A percentile compares a stretch with the other conserved stretches of the same genome.
Conservation (phyloP, 2,797 vertebrate genomes). For the Synanceia verrucosa region DNA sequence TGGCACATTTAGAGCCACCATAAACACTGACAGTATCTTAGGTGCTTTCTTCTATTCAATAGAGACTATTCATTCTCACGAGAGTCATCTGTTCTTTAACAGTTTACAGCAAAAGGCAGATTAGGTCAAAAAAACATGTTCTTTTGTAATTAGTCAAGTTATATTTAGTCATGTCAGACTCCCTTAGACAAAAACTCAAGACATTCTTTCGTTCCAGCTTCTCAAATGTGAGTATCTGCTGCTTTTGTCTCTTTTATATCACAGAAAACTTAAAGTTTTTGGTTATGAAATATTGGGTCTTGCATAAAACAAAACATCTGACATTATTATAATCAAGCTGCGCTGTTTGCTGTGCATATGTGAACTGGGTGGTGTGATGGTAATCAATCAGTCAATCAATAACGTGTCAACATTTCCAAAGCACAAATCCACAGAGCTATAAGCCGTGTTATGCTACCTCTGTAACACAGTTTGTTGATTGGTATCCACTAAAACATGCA, state of each 20-base stretch:
- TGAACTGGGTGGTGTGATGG: constrained; percentile 4
- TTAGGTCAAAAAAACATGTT: constrained; percentile 16
- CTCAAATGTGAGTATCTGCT: not conserved
- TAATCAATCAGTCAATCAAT: constrained; percentile 49
- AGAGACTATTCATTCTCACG: not conserved
- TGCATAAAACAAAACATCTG: not conserved
- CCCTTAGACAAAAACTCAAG: not conserved
- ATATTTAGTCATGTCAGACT: constrained; percentile 9
- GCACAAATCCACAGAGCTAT: not conserved
- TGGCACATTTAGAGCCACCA: not conserved
- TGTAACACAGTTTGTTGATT: not conserved
- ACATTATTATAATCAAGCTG: no score
- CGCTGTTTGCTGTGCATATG: constrained; percentile 23
- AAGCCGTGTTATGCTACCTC: not conserved
- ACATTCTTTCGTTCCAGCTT: not conserved
- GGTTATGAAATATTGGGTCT: not conserved
- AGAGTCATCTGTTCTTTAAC: not conserved
- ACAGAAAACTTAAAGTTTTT: no score
- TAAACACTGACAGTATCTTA: not conserved
- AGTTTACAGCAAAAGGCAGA: constrained; percentile 11
- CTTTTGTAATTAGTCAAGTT: not conserved
- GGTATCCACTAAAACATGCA: not conserved
- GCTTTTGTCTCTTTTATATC: not conserved
- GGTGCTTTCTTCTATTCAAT: constrained; percentile 13
- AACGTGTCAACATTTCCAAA: constrained; percentile 24